phyloP scores from a whole-genome alignment of 2,113 vertebrate species.

The Mungos mungo region DNA sequence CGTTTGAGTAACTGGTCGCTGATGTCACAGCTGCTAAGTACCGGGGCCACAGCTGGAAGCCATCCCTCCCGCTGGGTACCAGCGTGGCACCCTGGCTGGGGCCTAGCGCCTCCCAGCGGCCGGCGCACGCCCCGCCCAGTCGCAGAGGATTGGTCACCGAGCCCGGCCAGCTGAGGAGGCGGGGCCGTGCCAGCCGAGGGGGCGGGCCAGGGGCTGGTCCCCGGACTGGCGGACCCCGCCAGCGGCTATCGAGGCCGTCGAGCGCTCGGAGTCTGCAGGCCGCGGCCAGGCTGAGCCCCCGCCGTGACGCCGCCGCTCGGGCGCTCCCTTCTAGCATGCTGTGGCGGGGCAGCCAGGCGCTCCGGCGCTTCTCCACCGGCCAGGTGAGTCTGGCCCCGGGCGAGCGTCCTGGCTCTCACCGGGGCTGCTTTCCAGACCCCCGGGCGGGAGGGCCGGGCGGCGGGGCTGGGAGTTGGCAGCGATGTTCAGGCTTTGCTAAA shows the following conservation, averaged over 20 bases:
- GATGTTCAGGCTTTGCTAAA: neutral
- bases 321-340: conserved; percentile 85
- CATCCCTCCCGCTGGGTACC: rapidly evolving
- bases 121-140: neutral
- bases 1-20: neutral
- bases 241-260: rapidly evolving
- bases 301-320: neutral
- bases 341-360: conserved; percentile 84
- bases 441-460: neutral
- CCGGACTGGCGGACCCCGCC: rapidly evolving
- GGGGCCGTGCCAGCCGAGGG: neutral
- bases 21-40: neutral
- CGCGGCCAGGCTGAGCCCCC: conserved; percentile 49
- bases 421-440: neutral
- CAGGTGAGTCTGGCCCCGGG: conserved; percentile 86
- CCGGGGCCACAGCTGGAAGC: neutral
- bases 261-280: neutral
- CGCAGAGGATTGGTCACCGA: neutral
- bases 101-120: rapidly evolving
- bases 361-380: conserved; percentile 91
- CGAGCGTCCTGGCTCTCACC: neutral
- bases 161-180: neutral
- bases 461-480: neutral
- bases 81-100: rapidly evolving
- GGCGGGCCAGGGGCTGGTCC: neutral